A percentile compares a stretch with the other conserved stretches of the same genome.
These are phyloP conservation scores for Acromyrmex echinatior DNA, from an alignment of 1,140 invertebrate species.

Conservation along the genomic window DNA sequence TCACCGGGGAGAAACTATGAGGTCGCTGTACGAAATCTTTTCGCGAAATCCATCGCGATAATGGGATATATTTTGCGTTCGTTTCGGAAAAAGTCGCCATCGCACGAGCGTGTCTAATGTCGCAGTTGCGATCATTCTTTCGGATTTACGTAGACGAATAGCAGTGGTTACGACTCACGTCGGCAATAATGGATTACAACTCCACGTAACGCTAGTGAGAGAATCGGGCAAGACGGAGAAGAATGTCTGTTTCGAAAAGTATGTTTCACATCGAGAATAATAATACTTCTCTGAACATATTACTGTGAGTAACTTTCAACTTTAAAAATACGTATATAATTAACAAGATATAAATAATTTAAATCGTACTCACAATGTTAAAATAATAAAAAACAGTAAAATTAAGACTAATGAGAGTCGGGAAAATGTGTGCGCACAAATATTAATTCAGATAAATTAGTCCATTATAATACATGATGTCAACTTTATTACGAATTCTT, in stretches of 20 bases:
- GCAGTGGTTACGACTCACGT: slow-evolving; percentile 54
- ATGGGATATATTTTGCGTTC: slow-evolving; percentile 35
- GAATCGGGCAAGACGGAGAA: slow-evolving; percentile 22
- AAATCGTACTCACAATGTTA: too few species aligned
- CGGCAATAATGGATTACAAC: slow-evolving; percentile 62
- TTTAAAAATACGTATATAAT: neutral
- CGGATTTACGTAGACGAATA: slow-evolving; percentile 64
- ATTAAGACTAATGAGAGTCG: too few species aligned
- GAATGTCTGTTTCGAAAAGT: slow-evolving; percentile 46
- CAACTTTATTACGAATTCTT: too few species aligned
- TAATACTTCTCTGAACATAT: neutral
- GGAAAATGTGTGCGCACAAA: too few species aligned
- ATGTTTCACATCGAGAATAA: slow-evolving; percentile 22
- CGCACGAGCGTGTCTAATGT: slow-evolving; percentile 51
- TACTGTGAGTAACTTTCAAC: neutral
- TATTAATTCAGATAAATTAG: too few species aligned
- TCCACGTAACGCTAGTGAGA: slow-evolving; percentile 11
- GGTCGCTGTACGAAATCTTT: slow-evolving; percentile 1
- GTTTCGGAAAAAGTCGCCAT: slow-evolving; percentile 41
- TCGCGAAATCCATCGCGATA: slow-evolving; percentile 45
- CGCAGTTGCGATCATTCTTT: slow-evolving; percentile 31
- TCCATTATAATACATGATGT: too few species aligned
- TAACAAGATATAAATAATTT: neutral
- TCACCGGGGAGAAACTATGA: slow-evolving; percentile 24
- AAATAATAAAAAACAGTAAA: too few species aligned